Evolutionary conservation across 2,888 invertebrate genomes (phyloP).

Genomic region (Stenolophus ochropezus): DNA sequence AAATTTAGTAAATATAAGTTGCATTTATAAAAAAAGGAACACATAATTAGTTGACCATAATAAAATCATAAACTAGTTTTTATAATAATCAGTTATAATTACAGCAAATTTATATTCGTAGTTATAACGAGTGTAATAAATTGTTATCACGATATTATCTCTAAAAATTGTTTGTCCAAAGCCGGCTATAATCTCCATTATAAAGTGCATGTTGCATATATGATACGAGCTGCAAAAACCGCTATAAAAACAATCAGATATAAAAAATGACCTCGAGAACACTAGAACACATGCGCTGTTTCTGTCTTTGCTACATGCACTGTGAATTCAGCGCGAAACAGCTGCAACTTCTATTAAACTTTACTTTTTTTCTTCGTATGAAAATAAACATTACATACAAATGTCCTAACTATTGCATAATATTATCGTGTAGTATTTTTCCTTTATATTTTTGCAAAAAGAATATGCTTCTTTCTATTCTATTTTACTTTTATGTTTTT

Average conservation of each 20-base stretch:
- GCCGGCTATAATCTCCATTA: slow-evolving; percentile 48
- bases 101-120: slow-evolving; percentile 17
- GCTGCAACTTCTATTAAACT: slow-evolving; percentile 1
- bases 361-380: not conserved
- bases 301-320: slow-evolving; percentile 18
- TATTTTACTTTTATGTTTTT: too few relatives aligned
- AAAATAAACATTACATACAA: slow-evolving; percentile 24
- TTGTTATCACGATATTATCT: slow-evolving; percentile 40
- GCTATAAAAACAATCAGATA: slow-evolving; percentile 31
- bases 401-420: slow-evolving; percentile 25
- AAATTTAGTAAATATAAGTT: not conserved
- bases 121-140: slow-evolving; percentile 23
- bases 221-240: slow-evolving; percentile 15
- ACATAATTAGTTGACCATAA: slow-evolving; percentile 20
- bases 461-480: too few relatives aligned
- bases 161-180: slow-evolving; percentile 49
- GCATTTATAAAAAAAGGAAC: not conserved
- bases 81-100: slow-evolving; percentile 31
- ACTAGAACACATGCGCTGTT: slow-evolving; percentile 14
- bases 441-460: not conserved
- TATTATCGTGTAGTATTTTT: not conserved
- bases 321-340: not conserved
- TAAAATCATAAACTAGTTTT: slow-evolving; percentile 25
- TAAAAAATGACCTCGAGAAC: slow-evolving; percentile 23
- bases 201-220: slow-evolving; percentile 48